Conservation (phyloP, 2,113 vertebrate species). For the Hippocampus zosterae region DNA sequence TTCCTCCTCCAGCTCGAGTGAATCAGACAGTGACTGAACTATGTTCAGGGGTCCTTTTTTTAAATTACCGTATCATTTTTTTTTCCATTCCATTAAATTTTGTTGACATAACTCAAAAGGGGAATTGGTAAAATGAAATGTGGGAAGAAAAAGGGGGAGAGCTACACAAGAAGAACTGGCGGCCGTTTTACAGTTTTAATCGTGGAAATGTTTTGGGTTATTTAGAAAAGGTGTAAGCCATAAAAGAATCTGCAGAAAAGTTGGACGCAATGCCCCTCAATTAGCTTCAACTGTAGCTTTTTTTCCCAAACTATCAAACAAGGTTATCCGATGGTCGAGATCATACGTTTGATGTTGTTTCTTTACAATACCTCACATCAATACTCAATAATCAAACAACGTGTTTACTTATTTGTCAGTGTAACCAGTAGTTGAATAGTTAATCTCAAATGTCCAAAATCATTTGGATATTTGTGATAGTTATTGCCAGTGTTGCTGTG, state of each 20-base stretch:
- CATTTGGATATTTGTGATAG: background rate
- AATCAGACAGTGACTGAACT: conserved; percentile 77
- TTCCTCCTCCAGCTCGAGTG: conserved; percentile 73
- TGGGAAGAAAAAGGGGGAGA: background rate
- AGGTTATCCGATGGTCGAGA: background rate
- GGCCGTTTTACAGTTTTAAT: background rate
- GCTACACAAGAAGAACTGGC: background rate
- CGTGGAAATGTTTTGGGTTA: background rate
- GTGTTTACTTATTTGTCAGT: background rate
- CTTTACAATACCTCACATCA: background rate
- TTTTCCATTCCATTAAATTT: background rate
- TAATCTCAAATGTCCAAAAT: background rate
- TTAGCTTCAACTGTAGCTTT: too few species aligned
- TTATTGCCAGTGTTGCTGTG: background rate
- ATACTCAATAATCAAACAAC: conserved; percentile 4
- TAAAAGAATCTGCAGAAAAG: background rate
- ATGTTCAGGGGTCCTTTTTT: background rate
- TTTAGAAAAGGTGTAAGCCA: background rate
- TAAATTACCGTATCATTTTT: too few species aligned
- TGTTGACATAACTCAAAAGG: background rate
- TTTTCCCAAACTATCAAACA: too few species aligned
- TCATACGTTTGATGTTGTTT: background rate
- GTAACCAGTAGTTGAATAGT: background rate
- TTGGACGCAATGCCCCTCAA: background rate
- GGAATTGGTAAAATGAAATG: background rate